Conservation (phyloP, 1,140 invertebrate genomes). For the Pachyrhynchus sulphureomaculatus region DNA sequence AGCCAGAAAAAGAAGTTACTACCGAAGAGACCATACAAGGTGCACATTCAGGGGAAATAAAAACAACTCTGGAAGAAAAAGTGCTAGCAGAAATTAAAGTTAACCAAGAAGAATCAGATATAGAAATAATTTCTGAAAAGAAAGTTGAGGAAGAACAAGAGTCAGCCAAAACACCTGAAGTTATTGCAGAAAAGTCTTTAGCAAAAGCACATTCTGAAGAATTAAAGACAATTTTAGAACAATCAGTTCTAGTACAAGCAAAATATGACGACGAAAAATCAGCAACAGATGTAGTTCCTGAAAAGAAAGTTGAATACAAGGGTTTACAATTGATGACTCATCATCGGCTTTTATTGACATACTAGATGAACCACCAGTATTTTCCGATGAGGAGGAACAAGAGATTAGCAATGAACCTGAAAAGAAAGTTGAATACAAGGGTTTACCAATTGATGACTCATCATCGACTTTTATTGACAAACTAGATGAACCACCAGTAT, state of each 20-base stretch:
- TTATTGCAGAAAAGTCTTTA: background rate
- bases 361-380: slow-evolving; percentile 55
- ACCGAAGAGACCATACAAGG: too few relatives aligned
- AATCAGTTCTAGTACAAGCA: too few relatives aligned
- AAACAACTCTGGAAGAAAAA: too few relatives aligned
- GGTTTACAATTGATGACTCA: slow-evolving; percentile 54
- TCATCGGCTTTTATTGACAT: slow-evolving; percentile 56
- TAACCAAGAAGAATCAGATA: background rate
- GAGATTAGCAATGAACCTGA: background rate
- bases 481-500: slow-evolving; percentile 55
- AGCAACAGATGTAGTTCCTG: background rate
- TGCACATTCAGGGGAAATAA: background rate
- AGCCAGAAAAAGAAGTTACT: background rate
- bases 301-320: slow-evolving; percentile 43
- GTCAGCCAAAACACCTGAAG: background rate
- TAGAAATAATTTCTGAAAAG: background rate
- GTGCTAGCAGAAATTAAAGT: too few relatives aligned
- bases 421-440: slow-evolving; percentile 46
- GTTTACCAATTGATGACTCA: slow-evolving; percentile 54
- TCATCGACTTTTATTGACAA: slow-evolving; percentile 56
- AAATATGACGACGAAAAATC: too few relatives aligned
- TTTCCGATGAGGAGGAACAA: slow-evolving; percentile 39
- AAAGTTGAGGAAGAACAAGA: slow-evolving; percentile 32
- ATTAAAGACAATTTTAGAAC: too few relatives aligned
- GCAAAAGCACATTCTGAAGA: too few relatives aligned